These are phyloP conservation scores for Allolobophora icterica DNA, from an alignment of 2,888 invertebrate species.

Conservation along the genomic window DNA sequence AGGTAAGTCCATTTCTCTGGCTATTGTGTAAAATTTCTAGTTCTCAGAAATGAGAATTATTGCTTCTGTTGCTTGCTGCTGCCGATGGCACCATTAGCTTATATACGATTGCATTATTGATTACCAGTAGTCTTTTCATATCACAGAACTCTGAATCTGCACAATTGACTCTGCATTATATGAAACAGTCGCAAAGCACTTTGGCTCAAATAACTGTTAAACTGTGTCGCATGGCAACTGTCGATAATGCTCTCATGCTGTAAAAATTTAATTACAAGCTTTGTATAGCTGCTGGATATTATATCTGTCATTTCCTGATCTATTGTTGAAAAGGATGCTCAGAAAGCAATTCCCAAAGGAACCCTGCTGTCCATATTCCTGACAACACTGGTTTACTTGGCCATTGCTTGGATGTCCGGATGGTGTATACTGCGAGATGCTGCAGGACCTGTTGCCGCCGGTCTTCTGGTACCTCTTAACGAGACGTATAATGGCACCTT, in stretches of 20 bases:
- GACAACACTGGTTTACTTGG: conserved; percentile 84
- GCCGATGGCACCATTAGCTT: background rate
- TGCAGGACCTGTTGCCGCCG: conserved; percentile 51
- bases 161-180: background rate
- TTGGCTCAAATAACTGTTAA: background rate
- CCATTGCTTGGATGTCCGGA: conserved; percentile 81
- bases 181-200: background rate
- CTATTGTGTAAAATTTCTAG: background rate
- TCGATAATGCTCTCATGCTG: background rate
- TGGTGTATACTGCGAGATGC: conserved; percentile 75
- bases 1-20: conserved; percentile 71
- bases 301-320: background rate
- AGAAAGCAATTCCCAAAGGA: conserved; percentile 89
- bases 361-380: conserved; percentile 84
- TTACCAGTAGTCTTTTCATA: too few species aligned
- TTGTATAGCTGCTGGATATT: background rate
- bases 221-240: background rate
- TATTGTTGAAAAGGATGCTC: conserved; percentile 75
- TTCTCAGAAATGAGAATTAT: background rate
- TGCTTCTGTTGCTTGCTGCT: background rate
- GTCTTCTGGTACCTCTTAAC: conserved; percentile 39
- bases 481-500: conserved; percentile 20
- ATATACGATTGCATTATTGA: too few species aligned
- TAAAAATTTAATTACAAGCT: background rate
- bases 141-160: too few species aligned